Evolutionary conservation across 2,113 vertebrate genomes (phyloP), one percentile per base, ranked within the genome.

Genomic region (Sciurus niger): DNA sequence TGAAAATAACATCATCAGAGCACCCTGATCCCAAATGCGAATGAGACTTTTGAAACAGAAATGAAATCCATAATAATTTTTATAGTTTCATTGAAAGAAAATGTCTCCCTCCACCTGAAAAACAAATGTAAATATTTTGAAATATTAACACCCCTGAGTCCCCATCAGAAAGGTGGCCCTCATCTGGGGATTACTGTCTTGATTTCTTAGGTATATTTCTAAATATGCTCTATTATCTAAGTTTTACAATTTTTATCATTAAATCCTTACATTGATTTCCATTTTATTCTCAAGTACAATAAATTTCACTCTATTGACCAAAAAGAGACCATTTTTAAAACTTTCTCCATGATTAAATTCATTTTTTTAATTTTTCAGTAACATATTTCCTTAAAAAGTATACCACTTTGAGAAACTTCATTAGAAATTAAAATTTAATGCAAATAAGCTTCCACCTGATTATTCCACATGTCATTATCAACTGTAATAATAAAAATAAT

Each of bases 91-190:
- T 58, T 90, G 30, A 93, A 93, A 85, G 70, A 53, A 72, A 97
- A 84, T 53, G 30, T 86, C 77, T 94, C 94, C 77, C 90, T 96
- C 77, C 94, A 72, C 77, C 68, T 87, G 11, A 95, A 94, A 98
- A 96, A 90, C 20, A 94, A 90, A 77, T 82, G 77, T 86, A 96
- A 94, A 92, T 94, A 92, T 93, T 93, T 83, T 94, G 58, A 92
- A 84, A 68, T 53, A 82, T 43, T 79, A 43, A 76, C 76, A 76
- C 11, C 63, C 68, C 37, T 84, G 34, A 18, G 78, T 90, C 90
- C 68, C 85, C 80, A 93, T 88, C 25, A 88, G 95, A 92, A 95
- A n/a, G 18, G 70, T 90, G 43, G 28, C n/a, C 68, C 89, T 97
- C 48, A 85, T 92, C 43, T 92, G 55, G 79, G 68, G 73, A 86